phyloP scores from a whole-genome alignment of 2,888 invertebrate species.

The Scaptomyza polygonia region DNA sequence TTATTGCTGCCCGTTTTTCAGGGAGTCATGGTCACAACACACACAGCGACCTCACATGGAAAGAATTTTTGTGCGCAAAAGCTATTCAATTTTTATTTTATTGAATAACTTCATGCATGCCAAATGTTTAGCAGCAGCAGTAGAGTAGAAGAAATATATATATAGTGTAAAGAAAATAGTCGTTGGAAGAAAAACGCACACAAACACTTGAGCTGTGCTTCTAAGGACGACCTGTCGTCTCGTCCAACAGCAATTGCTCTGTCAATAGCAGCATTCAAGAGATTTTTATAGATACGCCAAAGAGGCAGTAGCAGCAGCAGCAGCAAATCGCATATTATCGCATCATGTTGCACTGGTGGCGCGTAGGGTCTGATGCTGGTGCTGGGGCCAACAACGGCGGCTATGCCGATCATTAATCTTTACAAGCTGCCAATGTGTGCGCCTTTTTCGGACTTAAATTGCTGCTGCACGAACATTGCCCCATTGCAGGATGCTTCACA shows the following conservation, averaged over 20 bases:
- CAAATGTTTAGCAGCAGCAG: constrained; percentile 52
- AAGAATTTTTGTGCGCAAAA: constrained; percentile 30
- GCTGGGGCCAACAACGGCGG: constrained; percentile 48
- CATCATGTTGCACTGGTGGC: constrained; percentile 55
- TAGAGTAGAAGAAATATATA: neutral
- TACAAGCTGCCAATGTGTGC: constrained; percentile 78
- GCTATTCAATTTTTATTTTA: constrained; percentile 74
- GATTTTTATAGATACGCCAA: constrained; percentile 70
- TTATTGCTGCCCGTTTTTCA: neutral
- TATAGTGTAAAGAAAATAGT: neutral
- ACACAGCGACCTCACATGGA: constrained; percentile 36
- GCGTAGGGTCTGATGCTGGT: neutral
- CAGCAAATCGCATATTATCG: constrained; percentile 77
- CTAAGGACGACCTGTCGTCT: constrained; percentile 42
- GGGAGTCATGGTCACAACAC: constrained; percentile 25
- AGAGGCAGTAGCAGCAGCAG: constrained; percentile 38
- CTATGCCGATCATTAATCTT: constrained; percentile 75
- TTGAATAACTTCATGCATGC: constrained; percentile 76
- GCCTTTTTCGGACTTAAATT: constrained; percentile 76
- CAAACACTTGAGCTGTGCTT: constrained; percentile 32
- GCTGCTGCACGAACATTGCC: constrained; percentile 57
- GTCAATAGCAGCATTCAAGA: constrained; percentile 50
- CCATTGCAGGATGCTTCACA: constrained; percentile 25
- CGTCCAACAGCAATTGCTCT: constrained; percentile 66
- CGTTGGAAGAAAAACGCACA: constrained; percentile 16